These are phyloP conservation scores for Vulpes lagopus DNA, from an alignment of 2,113 vertebrate genomes.

Conservation along the genomic window DNA sequence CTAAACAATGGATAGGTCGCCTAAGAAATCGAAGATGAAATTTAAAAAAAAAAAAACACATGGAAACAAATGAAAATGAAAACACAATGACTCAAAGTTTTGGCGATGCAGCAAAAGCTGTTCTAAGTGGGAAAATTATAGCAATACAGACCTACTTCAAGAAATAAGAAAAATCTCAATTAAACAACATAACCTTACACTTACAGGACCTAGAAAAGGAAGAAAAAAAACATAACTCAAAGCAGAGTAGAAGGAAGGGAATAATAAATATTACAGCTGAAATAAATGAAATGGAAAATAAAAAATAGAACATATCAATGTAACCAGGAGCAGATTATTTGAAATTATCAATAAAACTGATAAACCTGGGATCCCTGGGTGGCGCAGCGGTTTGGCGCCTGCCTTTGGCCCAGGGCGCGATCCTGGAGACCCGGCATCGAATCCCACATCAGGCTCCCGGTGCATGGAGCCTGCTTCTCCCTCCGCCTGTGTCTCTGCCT, in stretches of 20 bases:
- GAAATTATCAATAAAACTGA: neutral
- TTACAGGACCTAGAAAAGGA: neutral
- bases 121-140: neutral
- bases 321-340: neutral
- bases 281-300: neutral
- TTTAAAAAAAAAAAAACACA: neutral
- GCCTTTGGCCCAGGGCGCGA: no score
- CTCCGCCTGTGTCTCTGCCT: no score
- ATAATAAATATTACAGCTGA: neutral
- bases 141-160: neutral
- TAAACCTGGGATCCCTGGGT: no score
- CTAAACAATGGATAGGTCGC: neutral
- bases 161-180: neutral
- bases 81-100: neutral
- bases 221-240: neutral
- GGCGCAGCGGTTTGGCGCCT: no score
- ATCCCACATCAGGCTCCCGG: no score
- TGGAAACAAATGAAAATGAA: neutral
- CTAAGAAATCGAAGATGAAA: neutral
- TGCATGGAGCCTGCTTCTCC: no score
- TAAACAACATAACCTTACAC: neutral
- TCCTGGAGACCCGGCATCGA: no score
- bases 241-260: neutral
- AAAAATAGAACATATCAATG: neutral
- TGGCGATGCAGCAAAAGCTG: neutral